Conservation (phyloP, 92 coral and sea anemone genomes). For the Epizoanthus rinbou region DNA sequence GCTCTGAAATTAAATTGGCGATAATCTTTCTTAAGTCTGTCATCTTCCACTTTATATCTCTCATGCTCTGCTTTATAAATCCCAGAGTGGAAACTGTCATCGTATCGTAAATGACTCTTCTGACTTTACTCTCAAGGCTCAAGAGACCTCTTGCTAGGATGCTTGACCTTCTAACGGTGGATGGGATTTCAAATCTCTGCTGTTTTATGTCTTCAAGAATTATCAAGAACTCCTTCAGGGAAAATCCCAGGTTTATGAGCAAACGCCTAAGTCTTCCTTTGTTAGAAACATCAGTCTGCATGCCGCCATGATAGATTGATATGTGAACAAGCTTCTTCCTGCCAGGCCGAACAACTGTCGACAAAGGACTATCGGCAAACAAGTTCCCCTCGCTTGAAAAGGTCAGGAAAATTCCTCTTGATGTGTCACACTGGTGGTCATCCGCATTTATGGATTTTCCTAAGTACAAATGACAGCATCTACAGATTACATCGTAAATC, state of each 20-base stretch:
- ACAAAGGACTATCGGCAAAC: background rate
- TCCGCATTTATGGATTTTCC: background rate
- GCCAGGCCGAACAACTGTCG: background rate
- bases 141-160: background rate
- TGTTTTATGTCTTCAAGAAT: background rate
- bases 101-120: background rate
- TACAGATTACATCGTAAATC: too few relatives aligned
- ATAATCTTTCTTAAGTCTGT: background rate
- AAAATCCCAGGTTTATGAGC: background rate
- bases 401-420: background rate
- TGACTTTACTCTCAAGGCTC: background rate
- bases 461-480: background rate
- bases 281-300: slow-evolving; percentile 39
- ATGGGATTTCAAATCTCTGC: background rate
- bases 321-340: slow-evolving; percentile 21
- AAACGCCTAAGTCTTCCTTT: slow-evolving; percentile 4
- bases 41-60: background rate
- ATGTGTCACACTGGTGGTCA: background rate
- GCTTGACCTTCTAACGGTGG: background rate
- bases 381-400: background rate
- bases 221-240: background rate
- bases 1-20: background rate
- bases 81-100: background rate
- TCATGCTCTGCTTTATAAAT: background rate
- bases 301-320: slow-evolving; percentile 57